Conservation (phyloP, 2,797 vertebrate genomes). For the Lateolabrax maculatus region DNA sequence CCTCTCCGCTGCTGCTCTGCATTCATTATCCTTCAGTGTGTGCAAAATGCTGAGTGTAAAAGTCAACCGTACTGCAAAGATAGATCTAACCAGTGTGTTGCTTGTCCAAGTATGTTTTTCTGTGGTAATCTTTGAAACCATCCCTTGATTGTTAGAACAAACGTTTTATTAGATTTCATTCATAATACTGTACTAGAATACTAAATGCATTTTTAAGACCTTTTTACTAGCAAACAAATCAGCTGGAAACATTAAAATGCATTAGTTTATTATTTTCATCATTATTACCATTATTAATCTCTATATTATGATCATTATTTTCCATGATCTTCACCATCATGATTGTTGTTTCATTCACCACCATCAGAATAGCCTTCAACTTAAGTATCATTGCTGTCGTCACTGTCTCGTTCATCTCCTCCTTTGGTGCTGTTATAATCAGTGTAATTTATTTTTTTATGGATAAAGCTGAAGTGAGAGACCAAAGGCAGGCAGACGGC, state of each 20-base stretch:
- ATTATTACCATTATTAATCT: neutral
- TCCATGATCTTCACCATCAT: neutral
- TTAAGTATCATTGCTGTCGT: neutral
- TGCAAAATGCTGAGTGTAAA: neutral
- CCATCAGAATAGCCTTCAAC: neutral
- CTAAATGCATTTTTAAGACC: neutral
- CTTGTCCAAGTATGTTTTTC: too few species aligned
- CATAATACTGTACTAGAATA: too few species aligned
- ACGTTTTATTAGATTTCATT: too few species aligned
- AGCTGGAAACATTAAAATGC: neutral
- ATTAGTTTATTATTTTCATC: neutral
- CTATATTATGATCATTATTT: neutral
- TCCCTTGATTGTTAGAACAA: too few species aligned
- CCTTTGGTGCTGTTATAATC: neutral
- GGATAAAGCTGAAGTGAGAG: constrained; percentile 2
- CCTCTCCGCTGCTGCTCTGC: neutral
- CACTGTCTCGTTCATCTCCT: neutral
- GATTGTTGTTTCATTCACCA: neutral
- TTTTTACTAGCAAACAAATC: neutral
- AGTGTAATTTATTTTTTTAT: neutral
- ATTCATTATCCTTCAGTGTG: constrained; percentile 20
- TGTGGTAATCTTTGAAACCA: too few species aligned
- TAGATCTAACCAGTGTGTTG: too few species aligned
- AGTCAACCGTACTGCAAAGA: too few species aligned
- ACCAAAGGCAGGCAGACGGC: constrained; percentile 8